phyloP scores from a whole-genome alignment of 1,140 invertebrate species.

The Thaumetopoea pityocampa region DNA sequence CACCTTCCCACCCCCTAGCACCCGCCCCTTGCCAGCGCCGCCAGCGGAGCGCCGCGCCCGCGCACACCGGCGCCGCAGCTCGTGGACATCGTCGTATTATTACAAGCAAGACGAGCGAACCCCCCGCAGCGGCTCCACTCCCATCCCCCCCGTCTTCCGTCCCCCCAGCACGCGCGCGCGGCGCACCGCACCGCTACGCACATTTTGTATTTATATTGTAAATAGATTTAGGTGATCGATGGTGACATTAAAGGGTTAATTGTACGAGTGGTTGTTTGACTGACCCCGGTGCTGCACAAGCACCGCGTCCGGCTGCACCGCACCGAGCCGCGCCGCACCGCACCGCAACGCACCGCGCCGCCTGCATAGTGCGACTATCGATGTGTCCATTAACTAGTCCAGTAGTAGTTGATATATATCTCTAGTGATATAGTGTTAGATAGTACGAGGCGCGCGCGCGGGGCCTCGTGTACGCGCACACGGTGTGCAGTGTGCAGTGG shows the following conservation, averaged over 20 bases:
- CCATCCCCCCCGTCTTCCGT: constrained; percentile 14
- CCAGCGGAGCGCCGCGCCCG: constrained; percentile 5
- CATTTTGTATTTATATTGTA: constrained; percentile 67
- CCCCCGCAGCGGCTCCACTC: constrained; percentile 30
- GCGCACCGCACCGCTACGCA: constrained; percentile 14
- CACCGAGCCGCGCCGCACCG: no score
- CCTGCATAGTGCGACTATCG: no score
- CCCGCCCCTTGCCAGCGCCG: constrained; percentile 7
- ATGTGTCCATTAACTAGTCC: no score
- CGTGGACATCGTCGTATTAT: constrained; percentile 7
- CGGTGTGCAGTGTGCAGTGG: no score
- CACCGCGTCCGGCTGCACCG: neutral
- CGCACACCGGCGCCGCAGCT: constrained; percentile 4
- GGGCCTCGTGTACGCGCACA: no score
- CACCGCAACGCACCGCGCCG: no score
- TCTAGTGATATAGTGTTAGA: no score
- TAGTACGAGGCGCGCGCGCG: no score
- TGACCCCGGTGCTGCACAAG: constrained; percentile 32
- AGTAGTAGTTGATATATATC: no score
- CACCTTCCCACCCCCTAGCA: neutral
- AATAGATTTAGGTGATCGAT: constrained; percentile 66
- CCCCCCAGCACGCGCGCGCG: constrained; percentile 13
- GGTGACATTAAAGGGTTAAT: constrained; percentile 64
- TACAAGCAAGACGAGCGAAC: constrained; percentile 31
- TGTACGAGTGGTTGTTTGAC: constrained; percentile 45